phyloP scores from a whole-genome alignment of 2,888 invertebrate species.

The Netelia melanura region DNA sequence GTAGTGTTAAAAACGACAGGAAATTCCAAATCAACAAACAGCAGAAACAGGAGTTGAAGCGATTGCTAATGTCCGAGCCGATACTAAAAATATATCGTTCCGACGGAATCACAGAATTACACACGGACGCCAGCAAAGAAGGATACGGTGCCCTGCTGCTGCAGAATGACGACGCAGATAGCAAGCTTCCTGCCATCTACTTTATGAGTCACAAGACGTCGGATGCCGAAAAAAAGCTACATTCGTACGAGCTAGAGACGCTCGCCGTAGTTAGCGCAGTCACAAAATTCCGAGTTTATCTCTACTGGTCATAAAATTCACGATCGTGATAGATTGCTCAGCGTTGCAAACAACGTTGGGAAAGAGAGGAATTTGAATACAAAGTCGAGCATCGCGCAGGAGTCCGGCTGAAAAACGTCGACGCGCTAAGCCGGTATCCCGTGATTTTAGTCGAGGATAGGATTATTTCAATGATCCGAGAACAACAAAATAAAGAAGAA shows the following conservation, averaged over 20 bases:
- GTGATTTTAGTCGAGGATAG: constrained; percentile 51
- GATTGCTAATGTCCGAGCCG: constrained; percentile 34
- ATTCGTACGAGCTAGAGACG: constrained; percentile 65
- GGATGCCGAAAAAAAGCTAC: constrained; percentile 56
- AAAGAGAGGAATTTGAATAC: background rate
- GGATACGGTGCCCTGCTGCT: constrained; percentile 36
- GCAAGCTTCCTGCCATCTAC: constrained; percentile 32
- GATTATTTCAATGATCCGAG: constrained; percentile 12
- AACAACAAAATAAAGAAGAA: constrained; percentile 43
- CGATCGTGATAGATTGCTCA: constrained; percentile 63
- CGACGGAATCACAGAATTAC: constrained; percentile 42
- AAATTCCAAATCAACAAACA: constrained; percentile 7
- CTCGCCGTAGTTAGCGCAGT: constrained; percentile 61
- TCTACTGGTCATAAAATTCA: constrained; percentile 67
- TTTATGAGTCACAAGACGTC: constrained; percentile 62
- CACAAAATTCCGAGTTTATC: constrained; percentile 63
- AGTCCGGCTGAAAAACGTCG: too few relatives aligned
- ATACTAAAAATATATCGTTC: constrained; percentile 50
- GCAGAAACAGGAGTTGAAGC: constrained; percentile 13
- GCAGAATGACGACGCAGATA: constrained; percentile 37
- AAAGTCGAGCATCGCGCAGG: too few relatives aligned
- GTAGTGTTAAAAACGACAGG: constrained; percentile 2
- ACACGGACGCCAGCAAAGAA: constrained; percentile 22
- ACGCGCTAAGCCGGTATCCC: constrained; percentile 13
- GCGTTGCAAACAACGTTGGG: constrained; percentile 52